phyloP scores from a whole-genome alignment of 2,888 invertebrate genomes.

The Sarcophaga variegata region DNA sequence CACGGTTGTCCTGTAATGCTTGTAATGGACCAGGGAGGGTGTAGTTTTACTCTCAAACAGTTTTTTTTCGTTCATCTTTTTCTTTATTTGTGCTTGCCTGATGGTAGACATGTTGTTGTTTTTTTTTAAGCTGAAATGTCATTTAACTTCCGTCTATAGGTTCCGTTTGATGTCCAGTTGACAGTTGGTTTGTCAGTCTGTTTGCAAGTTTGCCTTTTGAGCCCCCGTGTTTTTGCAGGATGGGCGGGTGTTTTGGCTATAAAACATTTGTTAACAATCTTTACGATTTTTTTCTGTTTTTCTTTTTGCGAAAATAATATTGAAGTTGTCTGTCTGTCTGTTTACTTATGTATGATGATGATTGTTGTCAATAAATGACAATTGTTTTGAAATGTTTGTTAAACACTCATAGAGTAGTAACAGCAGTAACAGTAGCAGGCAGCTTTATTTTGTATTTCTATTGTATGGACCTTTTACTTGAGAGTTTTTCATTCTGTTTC shows the following conservation, averaged over 20 bases:
- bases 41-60: neutral
- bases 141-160: slow-evolving; percentile 60
- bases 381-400: slow-evolving; percentile 39
- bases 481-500: neutral
- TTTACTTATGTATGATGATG: slow-evolving; percentile 44
- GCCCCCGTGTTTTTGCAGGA: neutral
- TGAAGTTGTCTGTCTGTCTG: neutral
- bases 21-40: neutral
- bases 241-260: slow-evolving; percentile 14
- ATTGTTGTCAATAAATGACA: slow-evolving; percentile 50
- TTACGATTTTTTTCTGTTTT: too few relatives aligned
- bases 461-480: too few relatives aligned
- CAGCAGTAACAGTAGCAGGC: neutral
- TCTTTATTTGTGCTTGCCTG: neutral
- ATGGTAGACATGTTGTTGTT: slow-evolving; percentile 35
- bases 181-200: slow-evolving; percentile 54
- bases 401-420: slow-evolving; percentile 14
- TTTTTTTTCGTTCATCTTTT: neutral
- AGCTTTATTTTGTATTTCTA: too few relatives aligned
- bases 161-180: slow-evolving; percentile 68
- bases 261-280: slow-evolving; percentile 42
- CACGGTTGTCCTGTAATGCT: slow-evolving; percentile 19
- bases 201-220: neutral
- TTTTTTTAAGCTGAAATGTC: slow-evolving; percentile 40
- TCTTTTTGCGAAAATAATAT: too few relatives aligned